Evolutionary conservation across 2,888 invertebrate genomes (phyloP).

Genomic region (Acleris literana): DNA sequence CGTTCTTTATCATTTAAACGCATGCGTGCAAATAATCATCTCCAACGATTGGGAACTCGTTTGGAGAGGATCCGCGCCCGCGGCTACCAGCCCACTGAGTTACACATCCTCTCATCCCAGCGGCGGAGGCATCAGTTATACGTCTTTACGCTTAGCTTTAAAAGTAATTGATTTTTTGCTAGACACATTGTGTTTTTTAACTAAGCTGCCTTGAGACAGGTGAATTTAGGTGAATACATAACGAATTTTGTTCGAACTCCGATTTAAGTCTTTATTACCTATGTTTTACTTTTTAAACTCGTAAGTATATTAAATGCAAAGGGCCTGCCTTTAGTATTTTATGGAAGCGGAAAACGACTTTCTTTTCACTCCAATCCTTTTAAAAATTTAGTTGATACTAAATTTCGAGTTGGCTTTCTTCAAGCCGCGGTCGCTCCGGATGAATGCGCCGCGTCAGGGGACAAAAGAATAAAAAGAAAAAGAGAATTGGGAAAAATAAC

Average conservation of each 20-base stretch:
- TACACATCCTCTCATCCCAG: conserved; percentile 46
- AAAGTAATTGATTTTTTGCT: conserved; percentile 5
- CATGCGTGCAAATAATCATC: conserved; percentile 53
- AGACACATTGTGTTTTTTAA: background rate
- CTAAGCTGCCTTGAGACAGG: background rate
- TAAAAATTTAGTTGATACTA: conserved; percentile 21
- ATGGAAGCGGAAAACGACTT: background rate
- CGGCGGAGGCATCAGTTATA: conserved; percentile 19
- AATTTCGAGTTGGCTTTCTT: conserved; percentile 22
- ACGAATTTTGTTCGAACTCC: too few relatives aligned
- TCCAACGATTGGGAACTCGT: conserved; percentile 37
- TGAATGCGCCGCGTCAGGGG: conserved; percentile 47
- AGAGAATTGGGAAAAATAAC: conserved; percentile 51
- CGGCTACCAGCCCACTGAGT: conserved; percentile 49
- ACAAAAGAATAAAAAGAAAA: conserved; percentile 51
- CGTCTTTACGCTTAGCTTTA: conserved; percentile 17
- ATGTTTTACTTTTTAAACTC: too few relatives aligned
- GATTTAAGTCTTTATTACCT: too few relatives aligned
- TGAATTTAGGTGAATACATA: too few relatives aligned
- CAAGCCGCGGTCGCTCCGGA: conserved; percentile 46
- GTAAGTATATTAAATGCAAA: too few relatives aligned
- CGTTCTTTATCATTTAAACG: background rate
- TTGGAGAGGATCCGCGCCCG: conserved; percentile 42
- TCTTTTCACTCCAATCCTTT: background rate
- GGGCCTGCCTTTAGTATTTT: too few relatives aligned